phyloP scores from a whole-genome alignment of 2,113 vertebrate species.

The Anseranas semipalmata region DNA sequence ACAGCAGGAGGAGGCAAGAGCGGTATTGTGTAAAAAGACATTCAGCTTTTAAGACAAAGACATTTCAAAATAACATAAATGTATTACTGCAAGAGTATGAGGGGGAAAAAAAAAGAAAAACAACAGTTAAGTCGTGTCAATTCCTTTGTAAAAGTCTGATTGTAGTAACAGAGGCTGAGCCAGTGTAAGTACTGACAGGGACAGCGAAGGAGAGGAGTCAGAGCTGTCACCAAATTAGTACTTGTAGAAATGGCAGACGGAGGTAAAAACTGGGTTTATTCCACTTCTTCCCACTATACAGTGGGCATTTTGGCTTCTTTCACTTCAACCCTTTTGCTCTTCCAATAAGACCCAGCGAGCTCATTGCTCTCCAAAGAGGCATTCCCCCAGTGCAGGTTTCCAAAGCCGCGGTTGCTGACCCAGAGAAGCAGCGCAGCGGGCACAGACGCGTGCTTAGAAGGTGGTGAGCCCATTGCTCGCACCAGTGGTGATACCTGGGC shows the following conservation, averaged over 20 bases:
- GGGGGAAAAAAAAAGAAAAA: neutral
- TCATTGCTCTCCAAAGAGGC: neutral
- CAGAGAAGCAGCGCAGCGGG: neutral
- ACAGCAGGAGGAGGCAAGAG: neutral
- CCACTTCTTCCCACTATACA: neutral
- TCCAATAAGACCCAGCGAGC: neutral
- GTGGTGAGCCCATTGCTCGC: neutral
- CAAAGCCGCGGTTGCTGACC: neutral
- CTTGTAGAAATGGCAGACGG: neutral
- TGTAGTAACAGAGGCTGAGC: neutral
- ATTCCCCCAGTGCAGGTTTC: neutral
- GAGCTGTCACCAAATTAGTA: neutral
- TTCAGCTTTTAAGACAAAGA: neutral
- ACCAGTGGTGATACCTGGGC: neutral
- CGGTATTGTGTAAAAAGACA: neutral
- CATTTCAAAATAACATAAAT: neutral
- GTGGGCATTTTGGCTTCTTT: neutral
- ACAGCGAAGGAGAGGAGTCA: neutral
- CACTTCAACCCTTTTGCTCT: neutral
- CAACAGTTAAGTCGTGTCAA: neutral
- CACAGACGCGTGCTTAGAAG: rapidly evolving
- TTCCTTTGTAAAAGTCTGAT: neutral
- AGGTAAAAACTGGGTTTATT: neutral
- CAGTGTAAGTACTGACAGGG: neutral
- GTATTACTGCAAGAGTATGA: neutral